phyloP scores from a whole-genome alignment of 2,113 vertebrate species.

The Antechinus stuartii region DNA sequence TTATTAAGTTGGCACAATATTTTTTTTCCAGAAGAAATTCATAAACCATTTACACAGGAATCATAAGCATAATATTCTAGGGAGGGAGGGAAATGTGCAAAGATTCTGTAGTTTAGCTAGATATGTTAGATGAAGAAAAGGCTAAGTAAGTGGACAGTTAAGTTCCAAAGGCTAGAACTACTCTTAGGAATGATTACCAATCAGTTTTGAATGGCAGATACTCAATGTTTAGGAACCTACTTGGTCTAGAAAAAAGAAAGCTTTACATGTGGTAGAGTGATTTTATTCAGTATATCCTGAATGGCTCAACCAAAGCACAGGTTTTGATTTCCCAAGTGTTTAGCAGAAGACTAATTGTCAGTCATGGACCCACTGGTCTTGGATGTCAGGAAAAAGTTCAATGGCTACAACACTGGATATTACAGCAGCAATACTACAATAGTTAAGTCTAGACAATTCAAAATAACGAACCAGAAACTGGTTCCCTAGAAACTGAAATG shows the following conservation, averaged over 20 bases:
- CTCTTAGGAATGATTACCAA: not conserved
- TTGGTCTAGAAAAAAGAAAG: constrained; percentile 32
- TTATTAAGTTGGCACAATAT: not conserved
- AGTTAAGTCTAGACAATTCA: too few relatives aligned
- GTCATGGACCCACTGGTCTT: not conserved
- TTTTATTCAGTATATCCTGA: not conserved
- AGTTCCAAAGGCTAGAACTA: not conserved
- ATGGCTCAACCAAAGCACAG: constrained; percentile 5
- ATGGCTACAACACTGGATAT: not conserved
- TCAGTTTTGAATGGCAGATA: constrained; percentile 9
- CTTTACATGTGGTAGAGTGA: constrained; percentile 14
- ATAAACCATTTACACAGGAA: not conserved
- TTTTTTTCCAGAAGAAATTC: not conserved
- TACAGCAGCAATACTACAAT: not conserved
- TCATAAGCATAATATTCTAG: rapidly evolving
- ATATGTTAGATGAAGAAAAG: too few relatives aligned
- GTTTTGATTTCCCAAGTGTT: not conserved
- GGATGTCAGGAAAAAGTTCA: not conserved
- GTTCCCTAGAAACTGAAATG: not conserved
- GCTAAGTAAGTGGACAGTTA: not conserved
- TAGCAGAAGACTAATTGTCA: not conserved
- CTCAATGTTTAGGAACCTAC: not conserved
- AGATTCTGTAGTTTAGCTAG: not conserved
- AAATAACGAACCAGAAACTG: not conserved
- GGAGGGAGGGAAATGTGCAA: rapidly evolving